Base-by-base conservation (phyloP, 2,797 vertebrate genomes). In the Xerus rutilus region DNA sequence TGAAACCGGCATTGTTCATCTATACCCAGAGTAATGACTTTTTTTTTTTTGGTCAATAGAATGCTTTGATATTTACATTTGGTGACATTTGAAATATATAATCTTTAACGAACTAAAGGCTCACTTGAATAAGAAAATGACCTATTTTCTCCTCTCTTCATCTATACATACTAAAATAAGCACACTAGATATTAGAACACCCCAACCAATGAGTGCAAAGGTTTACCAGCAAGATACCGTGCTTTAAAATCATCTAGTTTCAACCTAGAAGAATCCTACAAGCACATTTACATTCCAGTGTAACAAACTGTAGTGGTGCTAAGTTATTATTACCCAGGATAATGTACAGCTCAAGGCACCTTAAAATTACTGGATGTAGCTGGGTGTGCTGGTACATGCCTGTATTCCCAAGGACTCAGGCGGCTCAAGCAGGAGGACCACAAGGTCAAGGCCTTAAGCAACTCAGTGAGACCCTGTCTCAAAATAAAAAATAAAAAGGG, bases 11-110 rank as follows among this genome's bases (percentile, higher is more conserved):
- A 91, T 64, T 92, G 7, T 73, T 79, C 35, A 62, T 32, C 47
- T 62, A 57, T 82, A 64, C 77, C 39, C 67, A 87, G 25, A 78
- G n/a, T 39, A 95, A 88, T 39, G 8, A 49, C 25, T 12, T 32
- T 35, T 43, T 59, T 43, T 59, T 74, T 59, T 65, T 64, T 21
- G 5, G 28, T 70, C 82, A 90, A 89, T 10, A 91, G 72, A 57
- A 7, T 93, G 65, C 90, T 91, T 67, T 76, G 85, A 84, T 77
- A 95, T 94, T 94, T 89, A 87, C 28, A 88, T 52, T 20, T 70
- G 59, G 81, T 93, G 39, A 95, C 43, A 84, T 85, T 70, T 82
- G n/a, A 96, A 94, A 85, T 79, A 79, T 7, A 65, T 54, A 67
- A 93, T 82, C 45, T 94, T 91, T 77, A 92, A 85, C 49, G 76